These are phyloP conservation scores for Erpobdella octoculata DNA, from an alignment of 2,888 invertebrate genomes.

Conservation along the genomic window DNA sequence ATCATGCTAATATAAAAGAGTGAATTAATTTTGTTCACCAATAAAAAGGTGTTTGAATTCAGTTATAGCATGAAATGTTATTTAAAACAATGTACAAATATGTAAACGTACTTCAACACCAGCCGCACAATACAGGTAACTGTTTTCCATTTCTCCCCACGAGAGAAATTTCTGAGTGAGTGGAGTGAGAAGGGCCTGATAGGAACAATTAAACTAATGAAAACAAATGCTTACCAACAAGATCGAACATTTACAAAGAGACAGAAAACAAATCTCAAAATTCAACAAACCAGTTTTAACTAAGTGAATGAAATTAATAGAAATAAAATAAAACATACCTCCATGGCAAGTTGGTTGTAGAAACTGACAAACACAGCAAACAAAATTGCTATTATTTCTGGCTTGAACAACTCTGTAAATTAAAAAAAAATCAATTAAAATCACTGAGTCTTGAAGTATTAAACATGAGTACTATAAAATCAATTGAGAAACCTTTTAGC, in stretches of 20 bases:
- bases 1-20: too few species aligned
- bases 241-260: neutral
- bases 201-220: neutral
- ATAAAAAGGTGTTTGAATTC: too few species aligned
- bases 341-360: slow-evolving; percentile 53
- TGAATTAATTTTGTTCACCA: too few species aligned
- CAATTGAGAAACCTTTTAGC: too few species aligned
- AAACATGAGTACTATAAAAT: too few species aligned
- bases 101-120: slow-evolving; percentile 48
- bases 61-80: neutral
- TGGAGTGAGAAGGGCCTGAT: slow-evolving; percentile 52
- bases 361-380: slow-evolving; percentile 51
- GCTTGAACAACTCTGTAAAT: slow-evolving; percentile 49
- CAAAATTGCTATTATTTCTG: slow-evolving; percentile 51
- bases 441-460: too few species aligned
- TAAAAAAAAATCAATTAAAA: neutral
- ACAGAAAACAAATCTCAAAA: neutral
- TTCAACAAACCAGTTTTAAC: neutral
- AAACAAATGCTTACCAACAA: neutral
- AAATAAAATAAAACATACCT: slow-evolving; percentile 42
- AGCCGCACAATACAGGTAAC: slow-evolving; percentile 51
- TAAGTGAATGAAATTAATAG: neutral
- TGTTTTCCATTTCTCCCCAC: slow-evolving; percentile 52
- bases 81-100: neutral
- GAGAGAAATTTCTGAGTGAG: slow-evolving; percentile 47